Percentiles rank a stretch among this genome's conserved stretches.
phyloP scores from a whole-genome alignment of 2,888 invertebrate species.

The Leptothorax acervorum region DNA sequence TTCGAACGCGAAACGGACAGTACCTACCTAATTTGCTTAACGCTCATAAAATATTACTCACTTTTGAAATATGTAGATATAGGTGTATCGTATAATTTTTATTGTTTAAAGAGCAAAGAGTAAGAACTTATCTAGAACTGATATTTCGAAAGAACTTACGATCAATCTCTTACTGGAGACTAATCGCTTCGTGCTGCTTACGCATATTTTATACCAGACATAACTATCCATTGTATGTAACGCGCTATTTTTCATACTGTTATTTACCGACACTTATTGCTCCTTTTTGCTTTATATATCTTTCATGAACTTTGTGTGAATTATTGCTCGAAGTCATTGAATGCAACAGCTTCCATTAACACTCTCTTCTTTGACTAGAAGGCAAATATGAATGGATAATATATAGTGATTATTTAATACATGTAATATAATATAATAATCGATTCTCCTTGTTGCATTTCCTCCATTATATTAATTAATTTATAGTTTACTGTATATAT shows the following conservation, averaged over 20 bases:
- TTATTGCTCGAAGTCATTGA: conserved; percentile 11
- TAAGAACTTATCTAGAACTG: conserved; percentile 19
- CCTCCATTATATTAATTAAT: not conserved
- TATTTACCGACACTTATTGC: not conserved
- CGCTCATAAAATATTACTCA: not conserved
- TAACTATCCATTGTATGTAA: conserved; percentile 28
- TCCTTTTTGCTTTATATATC: not conserved
- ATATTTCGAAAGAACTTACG: conserved; percentile 19
- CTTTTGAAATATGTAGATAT: not conserved
- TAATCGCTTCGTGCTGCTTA: conserved; percentile 6
- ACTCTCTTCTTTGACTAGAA: not conserved
- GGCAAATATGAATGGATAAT: not conserved
- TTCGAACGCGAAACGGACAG: not conserved
- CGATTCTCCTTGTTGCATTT: not conserved
- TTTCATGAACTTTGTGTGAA: not conserved
- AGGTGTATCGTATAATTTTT: not conserved
- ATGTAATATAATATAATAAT: not conserved
- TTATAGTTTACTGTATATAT: not conserved
- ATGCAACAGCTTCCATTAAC: not conserved
- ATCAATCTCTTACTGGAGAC: not conserved
- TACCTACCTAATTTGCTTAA: not conserved
- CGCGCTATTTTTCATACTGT: conserved; percentile 11
- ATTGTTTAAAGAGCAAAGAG: conserved; percentile 15
- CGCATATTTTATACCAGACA: conserved; percentile 29
- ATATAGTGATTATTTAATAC: not conserved